Evolutionary conservation across 2,113 vertebrate species (phyloP), one percentile per base, ranked within the genome.

Genomic region (Oncorhynchus keta): DNA sequence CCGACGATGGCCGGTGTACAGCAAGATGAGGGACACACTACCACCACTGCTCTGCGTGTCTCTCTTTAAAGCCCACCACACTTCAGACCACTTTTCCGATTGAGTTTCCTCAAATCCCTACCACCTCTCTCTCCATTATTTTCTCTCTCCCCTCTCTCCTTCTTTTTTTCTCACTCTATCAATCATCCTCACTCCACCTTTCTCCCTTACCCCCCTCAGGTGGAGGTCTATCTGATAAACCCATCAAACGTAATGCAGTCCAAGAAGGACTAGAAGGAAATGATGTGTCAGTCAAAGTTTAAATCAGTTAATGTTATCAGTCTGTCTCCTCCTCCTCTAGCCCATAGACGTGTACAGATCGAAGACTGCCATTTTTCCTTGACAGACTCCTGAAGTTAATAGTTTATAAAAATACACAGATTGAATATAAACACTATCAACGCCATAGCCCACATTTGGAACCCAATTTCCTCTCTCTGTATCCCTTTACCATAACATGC

Each of bases 221-320:
- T 79, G 80, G 49, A 66, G 79, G 68, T 83, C 85, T 90, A 92
- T 92, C 91, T 84, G 79, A 86, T 87, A 82, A 89, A 87, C 81
- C 84, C 84, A 87, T 90, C 85, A 88, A 86, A 87, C 74, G 73
- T 77, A 62, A 87, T 85, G 84, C 85, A 83, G 87, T 88, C 85
- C 81, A 48, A 84, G 81, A 81, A 85, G 86, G 83, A 84, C 84
- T 3, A 62, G 48, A 80, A 88, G 88, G 86, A 92, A 91, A 92
- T 91, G 84, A 89, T 89, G 76, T 90, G 92, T 90, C 91, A 91
- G 79, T 93, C 90, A 90, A 90, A 91, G 84, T 80, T 74, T 80
- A 82, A 89, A 91, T 91, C 89, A 83, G 76, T 84, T 90, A 84
- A 90, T 87, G 80, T 81, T 26, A 75, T 68, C 64, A 24, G 73